phyloP scores from a whole-genome alignment of 64 coral and sea anemone genomes.

The Montipora sp. region DNA sequence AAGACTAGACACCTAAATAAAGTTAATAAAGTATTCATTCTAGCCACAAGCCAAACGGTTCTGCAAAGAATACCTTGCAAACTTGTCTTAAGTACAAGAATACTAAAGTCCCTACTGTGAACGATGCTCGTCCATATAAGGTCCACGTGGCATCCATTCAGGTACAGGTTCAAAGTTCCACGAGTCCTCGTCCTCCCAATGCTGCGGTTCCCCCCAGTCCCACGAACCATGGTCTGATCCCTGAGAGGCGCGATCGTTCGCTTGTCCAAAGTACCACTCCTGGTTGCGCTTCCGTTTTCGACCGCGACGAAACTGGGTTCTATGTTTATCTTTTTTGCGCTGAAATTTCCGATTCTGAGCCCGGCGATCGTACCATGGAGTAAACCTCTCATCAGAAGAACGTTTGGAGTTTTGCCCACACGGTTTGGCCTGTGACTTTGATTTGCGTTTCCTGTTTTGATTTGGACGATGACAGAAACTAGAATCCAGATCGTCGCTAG shows the following conservation, averaged over 20 bases:
- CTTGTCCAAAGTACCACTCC: conserved; percentile 58
- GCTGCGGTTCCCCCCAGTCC: conserved; percentile 10
- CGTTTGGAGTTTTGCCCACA: no score
- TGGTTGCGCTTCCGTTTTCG: conserved; percentile 15
- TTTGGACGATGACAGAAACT: conserved; percentile 8
- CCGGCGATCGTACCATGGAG: conserved; percentile 35
- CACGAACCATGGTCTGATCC: conserved; percentile 45
- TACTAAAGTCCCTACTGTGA: not conserved
- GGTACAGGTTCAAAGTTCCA: conserved; percentile 26
- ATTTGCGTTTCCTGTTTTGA: not conserved
- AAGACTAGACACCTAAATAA: no score
- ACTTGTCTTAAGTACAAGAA: not conserved
- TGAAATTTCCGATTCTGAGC: conserved; percentile 12
- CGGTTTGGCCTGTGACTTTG: no score
- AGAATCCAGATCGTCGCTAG: not conserved
- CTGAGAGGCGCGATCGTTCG: conserved; percentile 52
- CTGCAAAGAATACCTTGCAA: not conserved
- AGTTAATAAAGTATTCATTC: no score
- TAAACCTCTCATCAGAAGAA: not conserved
- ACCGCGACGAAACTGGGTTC: conserved; percentile 14
- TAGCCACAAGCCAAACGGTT: not conserved
- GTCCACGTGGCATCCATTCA: conserved; percentile 36
- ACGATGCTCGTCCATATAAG: conserved; percentile 29
- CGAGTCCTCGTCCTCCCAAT: conserved; percentile 5
- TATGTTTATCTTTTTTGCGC: not conserved